A percentile compares a stretch with the other conserved stretches of the same genome.
Conservation (phyloP, 2,888 invertebrate species). For the Caenorhabditis plicata region DNA sequence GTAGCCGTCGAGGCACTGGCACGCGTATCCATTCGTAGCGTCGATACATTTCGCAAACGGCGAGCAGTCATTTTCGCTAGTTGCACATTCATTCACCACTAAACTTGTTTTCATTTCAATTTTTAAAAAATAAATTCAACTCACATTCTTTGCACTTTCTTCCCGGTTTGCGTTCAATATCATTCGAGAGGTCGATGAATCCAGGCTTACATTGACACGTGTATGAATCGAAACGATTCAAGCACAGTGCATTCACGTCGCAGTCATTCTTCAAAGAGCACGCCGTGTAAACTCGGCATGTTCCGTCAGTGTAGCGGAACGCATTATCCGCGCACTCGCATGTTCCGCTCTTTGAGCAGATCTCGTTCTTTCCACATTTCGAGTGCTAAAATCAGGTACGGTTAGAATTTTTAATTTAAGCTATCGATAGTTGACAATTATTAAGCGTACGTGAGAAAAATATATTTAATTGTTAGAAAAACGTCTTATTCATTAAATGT, state of each 20-base stretch:
- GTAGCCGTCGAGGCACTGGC: conserved; percentile 54
- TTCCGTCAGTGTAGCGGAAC: conserved; percentile 60
- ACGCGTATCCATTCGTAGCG: conserved; percentile 63
- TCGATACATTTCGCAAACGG: conserved; percentile 64
- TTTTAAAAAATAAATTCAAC: conserved; percentile 9
- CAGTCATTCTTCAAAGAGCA: conserved; percentile 53
- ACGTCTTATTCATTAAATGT: no score
- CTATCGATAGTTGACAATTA: no score
- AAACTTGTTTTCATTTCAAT: neutral
- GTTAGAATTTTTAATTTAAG: no score
- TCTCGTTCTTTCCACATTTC: conserved; percentile 54
- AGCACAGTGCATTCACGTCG: conserved; percentile 61
- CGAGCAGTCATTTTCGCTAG: conserved; percentile 58
- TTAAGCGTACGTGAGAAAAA: no score
- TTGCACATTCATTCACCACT: conserved; percentile 66
- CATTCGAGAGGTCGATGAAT: conserved; percentile 59
- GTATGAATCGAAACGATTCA: conserved; percentile 62
- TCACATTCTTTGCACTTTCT: conserved; percentile 63
- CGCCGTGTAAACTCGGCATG: conserved; percentile 60
- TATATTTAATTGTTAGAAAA: no score
- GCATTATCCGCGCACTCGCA: conserved; percentile 60
- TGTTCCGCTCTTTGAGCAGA: conserved; percentile 51
- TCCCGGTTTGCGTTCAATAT: conserved; percentile 59
- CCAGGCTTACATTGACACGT: conserved; percentile 64
- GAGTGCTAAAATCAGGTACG: conserved; percentile 14